A percentile compares a stretch with the other conserved stretches of the same genome.
These are phyloP conservation scores for Epinephelus moara DNA, from an alignment of 2,113 vertebrate species.

Conservation along the genomic window DNA sequence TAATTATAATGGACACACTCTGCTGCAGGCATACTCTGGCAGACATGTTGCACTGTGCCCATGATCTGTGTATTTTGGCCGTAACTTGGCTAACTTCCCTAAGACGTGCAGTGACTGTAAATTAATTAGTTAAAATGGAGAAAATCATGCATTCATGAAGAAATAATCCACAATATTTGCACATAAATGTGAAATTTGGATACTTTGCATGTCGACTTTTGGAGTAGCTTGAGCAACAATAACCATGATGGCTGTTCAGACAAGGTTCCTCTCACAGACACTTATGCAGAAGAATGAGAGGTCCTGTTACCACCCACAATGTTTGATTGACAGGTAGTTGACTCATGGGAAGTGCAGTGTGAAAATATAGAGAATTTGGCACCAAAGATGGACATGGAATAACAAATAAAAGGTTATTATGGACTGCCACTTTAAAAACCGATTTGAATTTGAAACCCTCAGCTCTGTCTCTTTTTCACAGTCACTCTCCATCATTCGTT, in stretches of 20 bases:
- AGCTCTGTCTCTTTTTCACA: constrained; percentile 11
- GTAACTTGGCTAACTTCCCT: too few relatives aligned
- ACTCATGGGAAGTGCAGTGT: background rate
- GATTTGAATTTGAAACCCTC: constrained; percentile 22
- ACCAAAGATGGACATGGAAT: constrained; percentile 12
- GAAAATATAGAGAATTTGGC: background rate
- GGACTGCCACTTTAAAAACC: constrained; percentile 4
- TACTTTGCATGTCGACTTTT: background rate
- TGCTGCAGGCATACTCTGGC: too few relatives aligned
- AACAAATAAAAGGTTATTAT: background rate
- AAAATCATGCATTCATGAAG: too few relatives aligned
- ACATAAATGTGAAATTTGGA: background rate
- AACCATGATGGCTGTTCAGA: background rate
- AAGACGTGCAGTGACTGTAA: too few relatives aligned
- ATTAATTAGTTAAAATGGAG: too few relatives aligned
- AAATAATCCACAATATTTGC: background rate
- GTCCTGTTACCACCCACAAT: constrained; percentile 36
- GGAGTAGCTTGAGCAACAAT: background rate
- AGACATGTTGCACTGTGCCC: too few relatives aligned
- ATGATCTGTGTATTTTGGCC: too few relatives aligned
- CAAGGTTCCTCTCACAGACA: too few relatives aligned
- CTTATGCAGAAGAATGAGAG: background rate
- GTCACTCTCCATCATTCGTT: constrained; percentile 2
- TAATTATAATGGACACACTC: too few relatives aligned
- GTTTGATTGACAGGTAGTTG: constrained; percentile 26